These are phyloP conservation scores for Arctocebus calabarensis DNA, from an alignment of 2,797 vertebrate genomes.

Conservation along the genomic window DNA sequence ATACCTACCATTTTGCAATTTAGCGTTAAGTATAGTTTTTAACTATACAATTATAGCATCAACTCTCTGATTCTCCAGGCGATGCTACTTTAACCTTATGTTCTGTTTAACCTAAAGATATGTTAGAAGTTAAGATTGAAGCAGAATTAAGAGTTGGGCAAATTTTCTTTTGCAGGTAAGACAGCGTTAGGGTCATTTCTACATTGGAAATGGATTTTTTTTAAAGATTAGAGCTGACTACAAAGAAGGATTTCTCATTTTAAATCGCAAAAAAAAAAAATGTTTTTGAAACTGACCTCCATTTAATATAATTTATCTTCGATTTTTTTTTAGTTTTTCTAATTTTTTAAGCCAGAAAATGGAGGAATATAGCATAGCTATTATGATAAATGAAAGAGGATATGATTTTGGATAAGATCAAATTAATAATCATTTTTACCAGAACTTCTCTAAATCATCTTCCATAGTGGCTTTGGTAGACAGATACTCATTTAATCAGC, in stretches of 20 bases:
- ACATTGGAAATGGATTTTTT: slow-evolving; percentile 13
- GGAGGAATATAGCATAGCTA: background rate
- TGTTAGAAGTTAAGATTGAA: background rate
- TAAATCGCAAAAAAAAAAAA: slow-evolving; percentile 22
- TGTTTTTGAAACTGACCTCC: slow-evolving; percentile 33
- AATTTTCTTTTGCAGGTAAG: slow-evolving; percentile 43
- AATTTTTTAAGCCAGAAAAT: slow-evolving; percentile 62
- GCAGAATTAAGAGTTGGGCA: slow-evolving; percentile 53
- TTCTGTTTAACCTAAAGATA: slow-evolving; percentile 80
- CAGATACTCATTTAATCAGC: background rate
- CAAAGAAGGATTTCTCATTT: slow-evolving; percentile 30
- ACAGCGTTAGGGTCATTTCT: background rate
- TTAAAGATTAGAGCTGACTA: slow-evolving; percentile 7
- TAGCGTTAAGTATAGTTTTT: slow-evolving; percentile 86
- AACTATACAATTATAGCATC: slow-evolving; percentile 77
- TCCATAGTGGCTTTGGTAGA: background rate
- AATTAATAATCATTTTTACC: background rate
- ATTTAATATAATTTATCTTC: slow-evolving; percentile 17
- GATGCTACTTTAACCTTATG: slow-evolving; percentile 81
- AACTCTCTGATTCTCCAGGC: slow-evolving; percentile 68
- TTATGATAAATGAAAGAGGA: background rate
- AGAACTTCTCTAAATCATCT: slow-evolving; percentile 30
- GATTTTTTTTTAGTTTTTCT: slow-evolving; percentile 60
- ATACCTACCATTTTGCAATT: slow-evolving; percentile 87
- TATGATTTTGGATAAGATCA: background rate